phyloP scores from a whole-genome alignment of 1,140 invertebrate species.

The Drosophila varians region DNA sequence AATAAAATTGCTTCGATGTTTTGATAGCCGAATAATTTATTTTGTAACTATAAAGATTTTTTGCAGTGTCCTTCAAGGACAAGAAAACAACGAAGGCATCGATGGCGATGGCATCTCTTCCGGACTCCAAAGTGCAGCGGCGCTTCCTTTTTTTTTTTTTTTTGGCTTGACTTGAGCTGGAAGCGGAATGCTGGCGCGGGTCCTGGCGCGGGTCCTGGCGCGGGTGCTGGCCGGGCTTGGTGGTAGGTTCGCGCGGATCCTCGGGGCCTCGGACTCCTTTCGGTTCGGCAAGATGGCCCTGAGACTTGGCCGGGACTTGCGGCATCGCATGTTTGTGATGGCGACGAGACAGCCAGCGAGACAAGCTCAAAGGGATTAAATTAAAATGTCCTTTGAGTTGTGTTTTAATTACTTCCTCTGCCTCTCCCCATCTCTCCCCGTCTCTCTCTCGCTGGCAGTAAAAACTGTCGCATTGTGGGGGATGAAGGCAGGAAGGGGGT shows the following conservation, averaged over 20 bases:
- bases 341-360: slow-evolving; percentile 77
- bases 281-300: background rate
- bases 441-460: slow-evolving; percentile 58
- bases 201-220: background rate
- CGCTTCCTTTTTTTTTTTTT: background rate
- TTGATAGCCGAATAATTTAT: too few relatives aligned
- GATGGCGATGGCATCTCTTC: slow-evolving; percentile 41
- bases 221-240: background rate
- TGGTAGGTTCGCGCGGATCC: background rate
- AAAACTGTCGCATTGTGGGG: slow-evolving; percentile 44
- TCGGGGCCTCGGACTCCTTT: background rate
- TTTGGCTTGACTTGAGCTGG: slow-evolving; percentile 37
- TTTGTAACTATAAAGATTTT: background rate
- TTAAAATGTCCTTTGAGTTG: slow-evolving; percentile 82
- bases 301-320: slow-evolving; percentile 3
- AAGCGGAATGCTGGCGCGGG: background rate
- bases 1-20: too few relatives aligned
- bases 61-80: slow-evolving; percentile 20
- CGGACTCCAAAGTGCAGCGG: slow-evolving; percentile 27
- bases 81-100: slow-evolving; percentile 13
- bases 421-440: too few relatives aligned
- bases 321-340: slow-evolving; percentile 73
- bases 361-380: slow-evolving; percentile 81
- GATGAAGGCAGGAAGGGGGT: too few relatives aligned
- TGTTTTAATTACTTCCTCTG: slow-evolving; percentile 82